Evolutionary conservation across 1,140 invertebrate genomes (phyloP).

Genomic region (Papilio glaucus): DNA sequence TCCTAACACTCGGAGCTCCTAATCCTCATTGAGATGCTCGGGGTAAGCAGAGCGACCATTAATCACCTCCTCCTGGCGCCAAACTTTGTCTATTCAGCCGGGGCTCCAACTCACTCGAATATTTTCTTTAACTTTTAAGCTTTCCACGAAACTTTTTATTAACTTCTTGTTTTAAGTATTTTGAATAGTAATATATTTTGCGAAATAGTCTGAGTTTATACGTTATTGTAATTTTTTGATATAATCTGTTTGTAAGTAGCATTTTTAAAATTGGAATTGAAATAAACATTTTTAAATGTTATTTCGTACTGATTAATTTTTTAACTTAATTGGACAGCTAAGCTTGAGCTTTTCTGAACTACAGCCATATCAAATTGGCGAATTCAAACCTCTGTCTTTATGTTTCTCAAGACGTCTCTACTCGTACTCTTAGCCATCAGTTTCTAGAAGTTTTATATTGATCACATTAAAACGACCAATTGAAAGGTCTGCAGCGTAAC

Average conservation of each 20-base stretch:
- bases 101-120: conserved; percentile 76
- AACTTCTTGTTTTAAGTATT: conserved; percentile 80
- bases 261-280: too few species aligned
- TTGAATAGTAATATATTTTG: conserved; percentile 82
- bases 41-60: conserved; percentile 71
- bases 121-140: conserved; percentile 83
- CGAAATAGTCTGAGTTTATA: conserved; percentile 43
- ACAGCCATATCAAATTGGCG: too few species aligned
- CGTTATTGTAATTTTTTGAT: conserved; percentile 52
- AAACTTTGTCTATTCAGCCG: conserved; percentile 76
- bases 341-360: too few species aligned
- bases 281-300: too few species aligned
- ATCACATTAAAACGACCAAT: too few species aligned
- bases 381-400: too few species aligned
- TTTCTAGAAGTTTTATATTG: too few species aligned
- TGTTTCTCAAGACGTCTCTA: too few species aligned
- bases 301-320: too few species aligned
- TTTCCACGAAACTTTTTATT: conserved; percentile 80
- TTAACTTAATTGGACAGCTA: too few species aligned
- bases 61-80: conserved; percentile 62
- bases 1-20: conserved; percentile 47
- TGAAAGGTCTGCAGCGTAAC: too few species aligned
- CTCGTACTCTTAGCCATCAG: too few species aligned
- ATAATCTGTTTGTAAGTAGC: conserved; percentile 21
- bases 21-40: conserved; percentile 71